phyloP scores from a whole-genome alignment of 2,113 vertebrate species.

The Mellivora capensis region DNA sequence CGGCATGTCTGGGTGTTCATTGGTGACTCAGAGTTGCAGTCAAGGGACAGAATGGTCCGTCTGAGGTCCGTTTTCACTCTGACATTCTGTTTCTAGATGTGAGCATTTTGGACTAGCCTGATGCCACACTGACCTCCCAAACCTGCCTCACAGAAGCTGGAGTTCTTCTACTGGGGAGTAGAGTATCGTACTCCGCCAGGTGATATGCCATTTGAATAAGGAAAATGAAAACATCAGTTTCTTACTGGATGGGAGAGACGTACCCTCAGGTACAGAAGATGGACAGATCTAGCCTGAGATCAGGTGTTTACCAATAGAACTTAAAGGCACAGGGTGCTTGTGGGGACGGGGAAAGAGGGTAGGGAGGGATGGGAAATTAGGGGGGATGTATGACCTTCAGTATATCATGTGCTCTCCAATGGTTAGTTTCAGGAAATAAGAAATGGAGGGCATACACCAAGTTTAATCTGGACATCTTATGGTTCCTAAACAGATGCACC shows the following conservation, averaged over 20 bases:
- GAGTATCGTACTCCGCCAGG: neutral
- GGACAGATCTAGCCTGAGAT: neutral
- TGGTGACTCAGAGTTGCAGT: neutral
- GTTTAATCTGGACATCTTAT: neutral
- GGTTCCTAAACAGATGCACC: neutral
- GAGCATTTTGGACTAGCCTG: neutral
- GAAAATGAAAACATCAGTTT: neutral
- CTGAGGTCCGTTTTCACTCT: neutral
- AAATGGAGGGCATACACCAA: neutral
- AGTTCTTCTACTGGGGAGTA: neutral
- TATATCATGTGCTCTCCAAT: neutral
- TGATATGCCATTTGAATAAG: neutral
- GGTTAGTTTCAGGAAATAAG: neutral
- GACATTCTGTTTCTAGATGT: neutral
- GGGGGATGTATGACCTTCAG: neutral
- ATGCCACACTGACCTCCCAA: neutral
- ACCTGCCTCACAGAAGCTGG: neutral
- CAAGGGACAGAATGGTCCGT: neutral
- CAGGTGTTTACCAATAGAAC: neutral
- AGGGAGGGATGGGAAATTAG: rapidly evolving
- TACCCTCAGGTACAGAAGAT: neutral
- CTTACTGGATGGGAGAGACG: neutral
- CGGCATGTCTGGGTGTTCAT: neutral
- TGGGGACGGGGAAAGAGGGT: neutral
- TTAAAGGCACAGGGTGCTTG: neutral